Conservation (phyloP, 2,888 invertebrate genomes). For the Meteorus cinctellus region DNA sequence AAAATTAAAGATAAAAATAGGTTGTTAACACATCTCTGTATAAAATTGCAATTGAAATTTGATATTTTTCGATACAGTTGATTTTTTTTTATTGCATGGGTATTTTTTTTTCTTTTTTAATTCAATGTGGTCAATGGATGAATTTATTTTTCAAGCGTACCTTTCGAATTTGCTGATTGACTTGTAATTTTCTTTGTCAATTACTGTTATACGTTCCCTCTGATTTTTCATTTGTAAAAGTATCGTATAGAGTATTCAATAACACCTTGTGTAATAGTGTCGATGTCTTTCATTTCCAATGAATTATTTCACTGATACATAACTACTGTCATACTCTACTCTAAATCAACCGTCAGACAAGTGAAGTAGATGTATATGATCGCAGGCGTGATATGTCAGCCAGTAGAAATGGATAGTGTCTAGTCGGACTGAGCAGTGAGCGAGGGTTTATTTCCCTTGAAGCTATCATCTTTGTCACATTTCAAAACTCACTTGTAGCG, state of each 20-base stretch:
- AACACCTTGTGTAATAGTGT: not conserved
- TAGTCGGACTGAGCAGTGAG: constrained; percentile 34
- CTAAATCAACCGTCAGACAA: constrained; percentile 19
- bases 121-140: not conserved
- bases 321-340: constrained; percentile 3
- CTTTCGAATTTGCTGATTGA: not conserved
- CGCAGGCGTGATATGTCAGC: constrained; percentile 25
- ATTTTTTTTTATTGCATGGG: not conserved
- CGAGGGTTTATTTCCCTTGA: constrained; percentile 13
- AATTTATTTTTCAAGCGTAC: not conserved
- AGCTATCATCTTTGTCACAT: not conserved
- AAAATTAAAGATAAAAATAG: not conserved
- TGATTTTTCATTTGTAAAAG: not conserved
- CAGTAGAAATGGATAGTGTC: constrained; percentile 27
- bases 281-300: constrained; percentile 19
- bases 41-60: too few species aligned
- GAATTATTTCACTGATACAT: constrained; percentile 29
- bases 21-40: too few species aligned
- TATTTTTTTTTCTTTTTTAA: not conserved
- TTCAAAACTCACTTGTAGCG: constrained; percentile 15
- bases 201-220: not conserved
- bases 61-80: too few species aligned
- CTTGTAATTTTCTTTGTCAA: not conserved
- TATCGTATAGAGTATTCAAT: not conserved
- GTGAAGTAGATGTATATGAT: constrained; percentile 20